Evolutionary conservation across 2,797 vertebrate genomes (phyloP), one percentile per base, ranked within the genome.

Genomic region (Periophthalmus magnuspinnatus): DNA sequence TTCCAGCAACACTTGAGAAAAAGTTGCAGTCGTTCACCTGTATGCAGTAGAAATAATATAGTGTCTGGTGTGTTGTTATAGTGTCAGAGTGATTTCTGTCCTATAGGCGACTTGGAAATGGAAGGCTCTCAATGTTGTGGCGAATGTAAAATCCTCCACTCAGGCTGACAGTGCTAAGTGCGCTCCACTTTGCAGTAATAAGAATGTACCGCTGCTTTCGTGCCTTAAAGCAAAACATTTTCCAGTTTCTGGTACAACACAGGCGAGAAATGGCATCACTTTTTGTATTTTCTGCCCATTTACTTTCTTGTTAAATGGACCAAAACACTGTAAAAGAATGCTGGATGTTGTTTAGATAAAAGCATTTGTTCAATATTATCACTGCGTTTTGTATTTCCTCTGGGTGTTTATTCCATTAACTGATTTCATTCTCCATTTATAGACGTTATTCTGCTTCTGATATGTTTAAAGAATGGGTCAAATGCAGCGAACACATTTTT

Each of bases 101-200:
- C 61, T 64, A 48, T 64, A 63, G 38, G 22, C 6, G 38, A 48
- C 22, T 9, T 4, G 38, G 38, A 64, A 48, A 47, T 24, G 14
- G 22, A 64, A 63, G 45, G 13, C 60, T 45, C 60, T 63, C 11
- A 32, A 17, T 28, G 41, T 17, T 64, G 61, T 32, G 21, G 16
- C 17, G 8, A 48, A 13, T 32, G 21, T 50, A 33, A 63, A 14
- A 19, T 21, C 14, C 19, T 6, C 24, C 13, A 45, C 41, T 45
- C 41, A 14, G 16, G n/a, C 63, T 50, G 38, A 32, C 24, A 65
- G 5, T 32, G 36, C 33, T 41, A 36, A 47, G 41, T 47, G 28
- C 45, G 22, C 8, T 19, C 24, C 63, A 65, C 45, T 65, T 65
- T 65, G 28, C 47, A 10, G 47, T 65, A 52, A 65, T 50, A 21